Conservation (phyloP, 2,113 vertebrate species). For the Oplegnathus fasciatus region DNA sequence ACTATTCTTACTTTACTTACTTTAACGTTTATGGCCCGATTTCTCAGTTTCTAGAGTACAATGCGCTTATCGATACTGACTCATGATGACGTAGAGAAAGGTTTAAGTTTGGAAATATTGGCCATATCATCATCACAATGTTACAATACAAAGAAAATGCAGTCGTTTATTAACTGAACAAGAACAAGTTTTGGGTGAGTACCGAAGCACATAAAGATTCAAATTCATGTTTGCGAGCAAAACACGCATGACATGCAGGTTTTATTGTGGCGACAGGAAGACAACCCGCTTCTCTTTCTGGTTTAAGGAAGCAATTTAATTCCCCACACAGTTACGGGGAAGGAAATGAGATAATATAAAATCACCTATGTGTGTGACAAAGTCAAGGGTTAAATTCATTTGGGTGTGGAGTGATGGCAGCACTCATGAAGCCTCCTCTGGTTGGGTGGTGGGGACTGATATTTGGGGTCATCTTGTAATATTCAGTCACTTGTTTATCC, state of each 20-base stretch:
- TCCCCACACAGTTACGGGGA: not conserved
- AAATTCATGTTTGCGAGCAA: not conserved
- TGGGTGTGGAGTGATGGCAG: not conserved
- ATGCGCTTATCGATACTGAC: not conserved
- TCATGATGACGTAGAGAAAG: not conserved
- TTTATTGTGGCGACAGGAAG: not conserved
- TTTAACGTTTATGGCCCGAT: not conserved
- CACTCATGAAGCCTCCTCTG: not conserved
- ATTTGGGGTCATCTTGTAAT: not conserved
- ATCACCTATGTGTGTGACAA: not conserved
- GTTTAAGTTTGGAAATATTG: not conserved
- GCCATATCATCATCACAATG: not conserved
- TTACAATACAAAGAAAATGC: not conserved
- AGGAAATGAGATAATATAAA: not conserved
- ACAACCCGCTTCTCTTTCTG: constrained; percentile 12
- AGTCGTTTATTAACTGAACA: constrained; percentile 31
- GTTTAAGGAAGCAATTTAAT: constrained; percentile 45
- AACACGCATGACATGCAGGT: not conserved
- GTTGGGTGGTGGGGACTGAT: too few species aligned
- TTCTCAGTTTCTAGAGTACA: not conserved
- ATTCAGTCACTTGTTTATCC: not conserved
- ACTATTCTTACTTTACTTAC: not conserved
- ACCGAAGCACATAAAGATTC: not conserved
- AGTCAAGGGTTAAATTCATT: not conserved
- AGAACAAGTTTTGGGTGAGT: constrained; percentile 12